Evolutionary conservation across 2,797 vertebrate species (phyloP).

Genomic region (Cossypha caffra): DNA sequence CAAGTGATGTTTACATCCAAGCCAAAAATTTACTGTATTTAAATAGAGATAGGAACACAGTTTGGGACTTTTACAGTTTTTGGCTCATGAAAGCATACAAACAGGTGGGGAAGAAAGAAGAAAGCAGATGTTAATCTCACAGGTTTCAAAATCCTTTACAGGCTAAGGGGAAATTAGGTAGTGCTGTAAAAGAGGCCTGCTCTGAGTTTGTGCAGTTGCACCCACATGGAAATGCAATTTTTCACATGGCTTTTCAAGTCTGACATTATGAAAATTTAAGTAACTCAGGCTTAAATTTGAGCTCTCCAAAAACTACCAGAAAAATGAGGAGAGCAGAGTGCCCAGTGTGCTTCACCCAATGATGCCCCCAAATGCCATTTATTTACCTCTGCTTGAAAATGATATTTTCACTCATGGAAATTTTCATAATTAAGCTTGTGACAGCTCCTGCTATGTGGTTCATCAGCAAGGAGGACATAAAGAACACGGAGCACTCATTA

Average conservation of each 20-base stretch:
- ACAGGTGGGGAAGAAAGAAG: not conserved
- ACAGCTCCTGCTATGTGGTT: conserved; percentile 10
- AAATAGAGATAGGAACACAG: not conserved
- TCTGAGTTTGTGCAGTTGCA: not conserved
- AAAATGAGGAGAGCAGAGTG: not conserved
- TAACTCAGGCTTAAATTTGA: not conserved
- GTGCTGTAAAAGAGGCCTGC: not conserved
- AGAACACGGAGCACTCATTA: conserved; percentile 53
- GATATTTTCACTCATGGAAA: conserved; percentile 35
- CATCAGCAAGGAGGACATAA: conserved; percentile 50
- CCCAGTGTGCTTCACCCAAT: not conserved
- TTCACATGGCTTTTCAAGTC: not conserved
- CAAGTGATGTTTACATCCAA: not conserved
- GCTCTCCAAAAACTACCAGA: not conserved
- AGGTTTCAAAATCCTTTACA: not conserved
- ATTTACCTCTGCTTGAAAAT: conserved; percentile 40
- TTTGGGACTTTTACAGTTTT: not conserved
- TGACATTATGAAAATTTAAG: not conserved
- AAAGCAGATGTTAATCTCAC: not conserved
- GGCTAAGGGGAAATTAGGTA: not conserved
- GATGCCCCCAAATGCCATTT: not conserved
- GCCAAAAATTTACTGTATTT: not conserved
- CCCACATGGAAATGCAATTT: not conserved
- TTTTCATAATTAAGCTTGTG: conserved; percentile 48
- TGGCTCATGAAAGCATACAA: not conserved